Percentiles rank a stretch among this genome's conserved stretches.
Conservation (phyloP, 1,140 invertebrate species). For the Philopotamus ludificatus region DNA sequence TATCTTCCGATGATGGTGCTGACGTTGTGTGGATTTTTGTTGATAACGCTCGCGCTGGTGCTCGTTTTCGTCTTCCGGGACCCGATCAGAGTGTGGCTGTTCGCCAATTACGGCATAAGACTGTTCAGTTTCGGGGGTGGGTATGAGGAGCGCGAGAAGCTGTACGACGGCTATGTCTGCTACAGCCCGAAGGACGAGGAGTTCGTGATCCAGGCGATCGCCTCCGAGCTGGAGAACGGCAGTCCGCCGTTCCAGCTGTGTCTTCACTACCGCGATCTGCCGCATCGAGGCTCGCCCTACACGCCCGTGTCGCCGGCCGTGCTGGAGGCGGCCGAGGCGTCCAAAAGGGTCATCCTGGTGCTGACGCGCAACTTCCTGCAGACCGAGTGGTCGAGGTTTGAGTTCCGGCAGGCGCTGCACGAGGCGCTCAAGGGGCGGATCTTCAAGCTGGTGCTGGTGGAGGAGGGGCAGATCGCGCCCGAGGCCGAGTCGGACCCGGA, state of each 20-base stretch:
- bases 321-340: constrained; percentile 83
- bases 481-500: constrained; percentile 85
- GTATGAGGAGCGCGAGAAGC: constrained; percentile 76
- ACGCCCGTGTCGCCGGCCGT: constrained; percentile 74
- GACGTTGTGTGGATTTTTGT: constrained; percentile 70
- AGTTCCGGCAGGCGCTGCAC: constrained; percentile 81
- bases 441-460: constrained; percentile 82
- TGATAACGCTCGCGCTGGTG: constrained; percentile 70
- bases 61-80: constrained; percentile 80
- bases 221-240: constrained; percentile 79
- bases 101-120: constrained; percentile 80
- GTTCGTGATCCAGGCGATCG: constrained; percentile 81
- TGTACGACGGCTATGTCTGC: constrained; percentile 90
- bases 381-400: constrained; percentile 82
- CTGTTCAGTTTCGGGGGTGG: constrained; percentile 64
- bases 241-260: constrained; percentile 76
- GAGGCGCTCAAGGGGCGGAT: constrained; percentile 80
- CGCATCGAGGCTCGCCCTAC: constrained; percentile 67
- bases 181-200: constrained; percentile 92
- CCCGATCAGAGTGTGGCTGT: constrained; percentile 81
- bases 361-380: constrained; percentile 82
- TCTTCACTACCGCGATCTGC: constrained; percentile 80
- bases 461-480: constrained; percentile 72
- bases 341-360: constrained; percentile 75
- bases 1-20: constrained; percentile 83